Evolutionary conservation across 2,113 vertebrate genomes (phyloP), one percentile per base, ranked within the genome.

Genomic region (Xiphorhynchus elegans): DNA sequence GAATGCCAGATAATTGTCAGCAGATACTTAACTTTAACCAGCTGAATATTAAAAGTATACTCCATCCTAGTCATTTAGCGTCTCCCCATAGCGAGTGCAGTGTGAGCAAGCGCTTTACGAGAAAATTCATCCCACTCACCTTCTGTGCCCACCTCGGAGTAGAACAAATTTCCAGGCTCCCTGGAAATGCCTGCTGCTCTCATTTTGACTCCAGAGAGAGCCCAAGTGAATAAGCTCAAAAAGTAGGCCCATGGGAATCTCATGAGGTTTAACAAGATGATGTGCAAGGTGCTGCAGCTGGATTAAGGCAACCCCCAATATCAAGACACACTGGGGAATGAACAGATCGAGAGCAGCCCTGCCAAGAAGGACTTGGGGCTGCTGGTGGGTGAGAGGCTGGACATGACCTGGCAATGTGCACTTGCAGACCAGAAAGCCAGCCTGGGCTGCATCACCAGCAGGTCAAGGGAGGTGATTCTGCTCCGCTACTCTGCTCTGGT

Each of bases 101-200:
- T 33, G 52, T 1, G 2, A 89, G 29, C 18, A 52, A 46, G 24
- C 11, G 6, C 66, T 92, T 88, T 40, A 31, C 28, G 75, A 77
- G n/a, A 58, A 4, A 53, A 53, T 74, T 70, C 37, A 37, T 84
- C 46, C 66, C 17, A 2, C 29, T 33, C 46, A 28, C 6, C 3
- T 21, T 73, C 2, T 0, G 0, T 62, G 13, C 25, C 18, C 25
- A 12, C 13, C 3, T 24, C 44, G 46, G 69, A 44, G 17, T n/a
- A 31, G 42, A 44, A 6, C 29, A 11, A 28, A 26, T 58, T 88
- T n/a, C n/a, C n/a, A n/a, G n/a, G 75, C 31, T 33, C 20, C 74
- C 46, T 78, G 46, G 20, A 66, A 90, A 49, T 4, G 7, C 60
- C 31, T 67, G 35, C 13, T 17, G 31, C 26, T 33, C 26, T 64